Percentiles rank a stretch among this genome's conserved stretches.
phyloP scores from a whole-genome alignment of 2,888 invertebrate species.

The Zootermopsis nevadensis region DNA sequence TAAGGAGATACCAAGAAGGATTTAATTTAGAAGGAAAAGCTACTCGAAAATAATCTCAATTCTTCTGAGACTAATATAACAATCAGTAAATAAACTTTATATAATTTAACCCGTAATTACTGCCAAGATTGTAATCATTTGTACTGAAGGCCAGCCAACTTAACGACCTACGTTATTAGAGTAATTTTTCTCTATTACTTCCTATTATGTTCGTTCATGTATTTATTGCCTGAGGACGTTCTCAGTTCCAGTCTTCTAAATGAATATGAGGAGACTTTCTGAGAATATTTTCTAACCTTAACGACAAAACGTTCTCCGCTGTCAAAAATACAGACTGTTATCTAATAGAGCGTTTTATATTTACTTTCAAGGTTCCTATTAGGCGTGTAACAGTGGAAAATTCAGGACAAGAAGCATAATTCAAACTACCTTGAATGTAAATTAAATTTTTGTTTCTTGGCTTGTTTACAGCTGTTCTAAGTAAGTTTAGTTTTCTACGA shows the following conservation, averaged over 20 bases:
- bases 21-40: too few relatives aligned
- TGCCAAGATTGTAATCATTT: not conserved
- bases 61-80: not conserved
- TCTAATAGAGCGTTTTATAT: not conserved
- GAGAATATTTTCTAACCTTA: not conserved
- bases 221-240: not conserved
- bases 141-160: not conserved
- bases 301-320: not conserved
- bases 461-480: not conserved
- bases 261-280: not conserved
- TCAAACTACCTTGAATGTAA: not conserved
- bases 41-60: not conserved
- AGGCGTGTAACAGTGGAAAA: not conserved
- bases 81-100: not conserved
- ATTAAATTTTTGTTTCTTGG: not conserved
- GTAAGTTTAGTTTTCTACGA: not conserved
- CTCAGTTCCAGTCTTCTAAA: not conserved
- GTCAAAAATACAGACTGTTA: not conserved
- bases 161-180: conserved; percentile 19
- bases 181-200: conserved; percentile 33
- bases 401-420: not conserved
- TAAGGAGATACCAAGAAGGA: too few relatives aligned
- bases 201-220: not conserved
- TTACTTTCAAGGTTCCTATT: not conserved
- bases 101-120: not conserved